A percentile compares a stretch with the other conserved stretches of the same genome.
These are phyloP conservation scores for Perca schrenkii DNA, from an alignment of 2,113 vertebrate species.

Conservation along the genomic window DNA sequence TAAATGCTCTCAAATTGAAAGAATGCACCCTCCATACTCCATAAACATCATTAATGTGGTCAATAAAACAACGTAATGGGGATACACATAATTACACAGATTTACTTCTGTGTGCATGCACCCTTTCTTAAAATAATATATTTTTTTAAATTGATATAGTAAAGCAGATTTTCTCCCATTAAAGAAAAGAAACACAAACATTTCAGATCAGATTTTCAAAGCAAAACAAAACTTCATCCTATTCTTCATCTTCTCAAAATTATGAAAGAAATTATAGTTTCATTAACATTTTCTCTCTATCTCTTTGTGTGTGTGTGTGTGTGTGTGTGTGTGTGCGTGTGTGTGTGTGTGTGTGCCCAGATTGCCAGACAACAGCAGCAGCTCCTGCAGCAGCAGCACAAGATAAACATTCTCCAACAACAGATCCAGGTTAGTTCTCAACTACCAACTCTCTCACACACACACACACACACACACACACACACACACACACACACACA, in stretches of 20 bases:
- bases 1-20: no score
- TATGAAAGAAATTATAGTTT: background rate
- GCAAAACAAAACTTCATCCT: no score
- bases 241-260: background rate
- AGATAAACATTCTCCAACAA: slow-evolving; percentile 97
- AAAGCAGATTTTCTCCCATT: background rate
- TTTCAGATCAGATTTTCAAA: background rate
- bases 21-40: no score
- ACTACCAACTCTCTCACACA: background rate
- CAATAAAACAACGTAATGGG: no score
- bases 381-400: slow-evolving; percentile 97
- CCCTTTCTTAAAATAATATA: background rate
- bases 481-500: background rate
- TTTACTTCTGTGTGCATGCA: no score
- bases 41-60: no score
- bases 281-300: background rate
- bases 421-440: slow-evolving; percentile 93
- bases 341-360: slow-evolving; percentile 78
- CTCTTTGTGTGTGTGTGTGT: slow-evolving; percentile 11
- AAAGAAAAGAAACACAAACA: background rate
- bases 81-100: no score
- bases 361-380: slow-evolving; percentile 97
- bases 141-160: no score
- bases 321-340: no score
- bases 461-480: slow-evolving; percentile 16